Base-by-base conservation (phyloP, 2,888 invertebrate genomes). In the Drosophila rellima region DNA sequence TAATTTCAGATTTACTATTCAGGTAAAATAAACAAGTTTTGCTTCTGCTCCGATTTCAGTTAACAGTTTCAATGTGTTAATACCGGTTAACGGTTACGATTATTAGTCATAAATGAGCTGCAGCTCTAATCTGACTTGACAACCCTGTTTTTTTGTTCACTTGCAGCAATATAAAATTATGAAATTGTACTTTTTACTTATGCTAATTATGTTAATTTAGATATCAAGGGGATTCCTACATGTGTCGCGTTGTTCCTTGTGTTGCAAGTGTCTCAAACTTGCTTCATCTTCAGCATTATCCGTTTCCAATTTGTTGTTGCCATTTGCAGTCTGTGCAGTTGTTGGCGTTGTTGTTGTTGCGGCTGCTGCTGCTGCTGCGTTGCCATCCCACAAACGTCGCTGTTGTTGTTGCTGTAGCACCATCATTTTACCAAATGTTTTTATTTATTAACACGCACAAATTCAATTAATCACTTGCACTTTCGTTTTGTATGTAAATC, bases 351-450 rank as follows among this genome's bases (percentile, higher is more conserved):
- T 20, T 13, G 57, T 13, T 52, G 66, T 35, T 50, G 79, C 13
- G 20, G 63, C 26, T 37, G 70, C 39, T 35, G 57, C 48, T 33
- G 55, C 17, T 31, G 70, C 20, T 47, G 54, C 45, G 15, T 33
- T 55, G 18, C 51, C 63, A 26, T 67, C 31, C 92, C 91, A 91
- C 42, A 90, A 76, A 61, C 81, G 83, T 72, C 86, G 90, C 7
- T 78, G 81, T 50, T 88, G 89, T 80, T 88, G 89, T 79, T 91
- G 90, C 78, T 91, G 91, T 78, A 91, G 78, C 74, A 91, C 55
- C 74, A 75, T 75, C 74, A 75, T 75, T 52, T 74, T 50, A 10
- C 26, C 26, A 3, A 26, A 29, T 2, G 29, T 18, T 55, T 55
- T 42, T 35, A 17, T 6, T 18, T 26, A 11, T 11, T 11, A 37